phyloP scores from a whole-genome alignment of 1,140 invertebrate species.

The Bombus confusus region DNA sequence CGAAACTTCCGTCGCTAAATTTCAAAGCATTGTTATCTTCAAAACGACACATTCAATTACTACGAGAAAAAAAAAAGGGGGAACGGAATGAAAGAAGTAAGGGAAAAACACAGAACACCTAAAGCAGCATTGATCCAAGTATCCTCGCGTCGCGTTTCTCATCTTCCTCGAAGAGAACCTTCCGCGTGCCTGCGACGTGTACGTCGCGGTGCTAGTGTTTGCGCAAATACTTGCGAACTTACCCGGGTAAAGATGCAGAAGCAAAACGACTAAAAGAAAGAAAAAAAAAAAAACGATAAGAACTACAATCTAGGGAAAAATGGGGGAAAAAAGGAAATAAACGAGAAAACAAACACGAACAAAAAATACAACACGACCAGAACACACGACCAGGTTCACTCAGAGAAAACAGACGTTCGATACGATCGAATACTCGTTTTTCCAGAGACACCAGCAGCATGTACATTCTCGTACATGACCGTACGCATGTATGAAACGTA shows the following conservation, averaged over 20 bases:
- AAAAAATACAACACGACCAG: neutral
- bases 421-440: neutral
- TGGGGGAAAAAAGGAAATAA: neutral
- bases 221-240: neutral
- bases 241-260: neutral
- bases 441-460: neutral
- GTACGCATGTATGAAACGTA: no score
- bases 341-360: neutral
- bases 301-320: neutral
- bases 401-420: neutral
- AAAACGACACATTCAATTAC: neutral
- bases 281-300: neutral
- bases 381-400: neutral
- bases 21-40: neutral
- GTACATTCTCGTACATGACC: neutral
- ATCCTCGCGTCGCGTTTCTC: neutral
- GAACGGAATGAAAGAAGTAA: neutral
- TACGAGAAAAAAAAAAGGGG: no score
- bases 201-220: neutral
- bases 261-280: neutral
- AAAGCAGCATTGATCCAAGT: slow-evolving; percentile 5
- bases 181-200: neutral
- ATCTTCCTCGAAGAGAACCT: neutral
- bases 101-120: neutral
- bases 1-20: neutral